These are phyloP conservation scores for Mythimna impura DNA, from an alignment of 2,888 invertebrate genomes.

Conservation along the genomic window DNA sequence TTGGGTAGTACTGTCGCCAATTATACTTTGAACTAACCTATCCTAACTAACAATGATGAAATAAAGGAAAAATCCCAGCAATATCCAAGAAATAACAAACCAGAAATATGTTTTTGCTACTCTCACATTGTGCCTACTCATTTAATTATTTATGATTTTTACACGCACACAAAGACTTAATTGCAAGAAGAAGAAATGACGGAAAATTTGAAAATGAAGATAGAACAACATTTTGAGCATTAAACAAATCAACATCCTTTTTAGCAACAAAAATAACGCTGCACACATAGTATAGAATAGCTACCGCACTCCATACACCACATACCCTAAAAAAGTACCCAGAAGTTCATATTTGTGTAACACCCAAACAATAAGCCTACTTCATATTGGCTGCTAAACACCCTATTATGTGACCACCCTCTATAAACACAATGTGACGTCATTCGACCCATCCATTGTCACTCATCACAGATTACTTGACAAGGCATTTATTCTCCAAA, in stretches of 20 bases:
- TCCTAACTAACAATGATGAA: background rate
- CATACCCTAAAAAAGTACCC: background rate
- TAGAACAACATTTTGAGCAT: background rate
- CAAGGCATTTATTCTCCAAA: conserved; percentile 61
- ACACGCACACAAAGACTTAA: too few species aligned
- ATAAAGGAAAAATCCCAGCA: background rate
- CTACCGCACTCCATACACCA: background rate
- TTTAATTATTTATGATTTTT: too few species aligned
- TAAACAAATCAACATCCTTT: background rate
- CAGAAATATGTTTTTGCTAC: too few species aligned
- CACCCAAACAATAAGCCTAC: conserved; percentile 52
- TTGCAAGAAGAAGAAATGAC: too few species aligned
- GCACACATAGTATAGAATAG: background rate
- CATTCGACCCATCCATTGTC: conserved; percentile 72
- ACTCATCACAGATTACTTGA: conserved; percentile 65
- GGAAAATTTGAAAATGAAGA: too few species aligned
- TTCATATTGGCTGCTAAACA: conserved; percentile 63
- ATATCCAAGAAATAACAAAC: too few species aligned
- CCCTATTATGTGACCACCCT: conserved; percentile 70
- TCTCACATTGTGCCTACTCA: too few species aligned
- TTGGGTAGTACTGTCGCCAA: background rate
- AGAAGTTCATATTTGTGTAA: conserved; percentile 33
- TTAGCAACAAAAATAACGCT: background rate
- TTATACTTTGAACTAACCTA: background rate
- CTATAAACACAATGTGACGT: conserved; percentile 68